Base-by-base conservation (phyloP, 2,888 invertebrate species). In the Achlya flavicornis region DNA sequence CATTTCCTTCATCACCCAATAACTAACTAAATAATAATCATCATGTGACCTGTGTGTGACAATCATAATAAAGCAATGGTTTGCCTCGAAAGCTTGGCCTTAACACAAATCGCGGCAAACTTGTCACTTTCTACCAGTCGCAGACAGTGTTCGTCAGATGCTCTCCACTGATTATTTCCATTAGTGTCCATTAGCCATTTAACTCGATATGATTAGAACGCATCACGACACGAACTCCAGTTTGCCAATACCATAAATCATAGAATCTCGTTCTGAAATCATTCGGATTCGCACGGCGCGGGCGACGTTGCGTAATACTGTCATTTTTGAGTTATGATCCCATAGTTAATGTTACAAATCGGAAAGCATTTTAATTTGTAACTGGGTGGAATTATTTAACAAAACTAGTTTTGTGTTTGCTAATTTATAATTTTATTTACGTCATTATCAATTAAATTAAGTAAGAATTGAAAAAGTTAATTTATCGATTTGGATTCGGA, bases 101-200 rank as follows among this genome's bases (percentile, higher is more conserved):
- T 88, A 88, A 86, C 74, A 69, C 65, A 71, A 74, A 76, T 72
- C 74, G 75, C 76, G 69, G 79, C 83, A 77, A 83, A 80, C 83
- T 85, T 87, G 86, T 89, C 89, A 89, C 92, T 92, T 91, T 92
- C 92, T 88, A 53, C 91, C 78, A 68, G 78, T 79, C 81, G 85
- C 81, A 83, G 85, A 84, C 88, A 84, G 85, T 80, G 78, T 76
- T 85, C 85, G 82, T 88, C 87, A 86, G 92, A 93, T 92, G 88
- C 78, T 86, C 88, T 87, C 86, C 83, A 75, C 79, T 78, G 91
- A 92, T 92, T 86, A 91, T 89, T 88, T 87, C 90, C 91, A 93
- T 92, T 92, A 93, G 90, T 84, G 87, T 86, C 92, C 92, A 93
- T 93, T 93, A 92, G 88, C 87, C 85, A 86, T 91, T 90, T 91